Percentiles rank a stretch among this genome's conserved stretches.
Conservation (phyloP, 2,797 vertebrate species). For the Nasua narica region DNA sequence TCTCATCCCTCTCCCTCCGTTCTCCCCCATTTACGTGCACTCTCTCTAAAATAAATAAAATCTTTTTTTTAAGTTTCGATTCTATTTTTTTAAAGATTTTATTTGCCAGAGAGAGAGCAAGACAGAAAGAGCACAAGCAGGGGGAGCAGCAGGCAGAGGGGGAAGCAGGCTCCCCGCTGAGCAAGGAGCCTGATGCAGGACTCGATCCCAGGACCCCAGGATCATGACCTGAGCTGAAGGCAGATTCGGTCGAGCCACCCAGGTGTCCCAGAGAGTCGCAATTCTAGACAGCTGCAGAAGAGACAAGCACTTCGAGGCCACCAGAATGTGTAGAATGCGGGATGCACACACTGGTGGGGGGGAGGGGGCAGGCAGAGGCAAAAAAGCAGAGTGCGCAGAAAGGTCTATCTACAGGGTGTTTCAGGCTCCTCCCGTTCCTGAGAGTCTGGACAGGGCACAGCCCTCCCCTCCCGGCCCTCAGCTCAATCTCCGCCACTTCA, state of each 20-base stretch:
- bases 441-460: background rate
- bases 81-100: background rate
- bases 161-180: no score
- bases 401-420: background rate
- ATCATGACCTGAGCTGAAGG: no score
- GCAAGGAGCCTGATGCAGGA: no score
- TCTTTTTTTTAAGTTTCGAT: background rate
- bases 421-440: background rate
- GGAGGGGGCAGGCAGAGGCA: rapidly evolving
- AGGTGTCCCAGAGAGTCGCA: no score
- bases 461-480: background rate
- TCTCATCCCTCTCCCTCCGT: background rate
- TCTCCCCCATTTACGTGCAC: background rate
- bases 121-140: no score
- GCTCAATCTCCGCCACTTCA: background rate
- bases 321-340: rapidly evolving
- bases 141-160: background rate
- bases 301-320: background rate
- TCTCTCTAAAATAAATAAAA: background rate
- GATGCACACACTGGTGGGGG: no score
- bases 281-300: background rate
- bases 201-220: no score
- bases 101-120: background rate
- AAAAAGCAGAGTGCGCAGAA: background rate
- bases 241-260: no score